These are phyloP conservation scores for Odontocerum albicorne DNA, from an alignment of 2,888 invertebrate species.

Conservation along the genomic window DNA sequence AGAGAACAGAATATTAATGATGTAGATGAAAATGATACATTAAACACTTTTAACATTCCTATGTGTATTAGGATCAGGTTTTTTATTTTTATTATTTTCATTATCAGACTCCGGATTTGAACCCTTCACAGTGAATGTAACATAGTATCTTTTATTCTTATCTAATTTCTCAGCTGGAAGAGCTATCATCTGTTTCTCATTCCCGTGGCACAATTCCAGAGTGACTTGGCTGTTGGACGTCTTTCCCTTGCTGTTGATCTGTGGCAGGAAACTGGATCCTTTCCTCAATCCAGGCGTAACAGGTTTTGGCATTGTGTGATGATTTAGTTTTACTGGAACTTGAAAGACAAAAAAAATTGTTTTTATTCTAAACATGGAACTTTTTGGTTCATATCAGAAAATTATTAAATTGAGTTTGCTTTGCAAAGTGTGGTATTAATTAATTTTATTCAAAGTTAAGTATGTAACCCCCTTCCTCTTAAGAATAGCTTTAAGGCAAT, in stretches of 20 bases:
- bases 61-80: slow-evolving; percentile 41
- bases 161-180: slow-evolving; percentile 85
- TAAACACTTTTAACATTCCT: slow-evolving; percentile 52
- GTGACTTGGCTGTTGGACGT: slow-evolving; percentile 63
- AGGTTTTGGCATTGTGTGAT: slow-evolving; percentile 77
- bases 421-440: not conserved
- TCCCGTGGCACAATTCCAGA: slow-evolving; percentile 81
- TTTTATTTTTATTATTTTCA: slow-evolving; percentile 46
- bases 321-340: slow-evolving; percentile 77
- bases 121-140: slow-evolving; percentile 89
- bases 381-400: not conserved
- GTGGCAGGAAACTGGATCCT: slow-evolving; percentile 67
- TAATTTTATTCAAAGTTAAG: no score
- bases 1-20: no score
- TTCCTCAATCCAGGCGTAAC: slow-evolving; percentile 58
- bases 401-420: not conserved
- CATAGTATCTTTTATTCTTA: slow-evolving; percentile 88
- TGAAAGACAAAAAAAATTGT: slow-evolving; percentile 41
- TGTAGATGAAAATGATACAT: no score
- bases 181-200: slow-evolving; percentile 83
- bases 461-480: no score
- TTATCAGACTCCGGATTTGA: slow-evolving; percentile 61
- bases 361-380: not conserved
- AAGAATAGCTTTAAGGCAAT: no score
- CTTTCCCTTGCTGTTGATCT: slow-evolving; percentile 61